Evolutionary conservation across 2,888 invertebrate species (phyloP).

Genomic region (Trilocha varians): DNA sequence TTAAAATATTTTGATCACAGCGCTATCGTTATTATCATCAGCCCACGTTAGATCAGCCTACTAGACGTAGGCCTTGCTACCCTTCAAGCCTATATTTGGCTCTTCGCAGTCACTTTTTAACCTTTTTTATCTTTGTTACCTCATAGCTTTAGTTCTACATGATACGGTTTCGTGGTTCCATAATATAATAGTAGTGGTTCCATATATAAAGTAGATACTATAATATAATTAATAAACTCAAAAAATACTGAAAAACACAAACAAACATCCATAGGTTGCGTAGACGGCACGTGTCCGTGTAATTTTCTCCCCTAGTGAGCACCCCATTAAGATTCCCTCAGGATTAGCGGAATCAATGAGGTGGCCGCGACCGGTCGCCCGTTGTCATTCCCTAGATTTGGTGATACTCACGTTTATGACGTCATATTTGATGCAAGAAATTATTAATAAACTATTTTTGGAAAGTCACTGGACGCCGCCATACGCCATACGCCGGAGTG

Average conservation of each 20-base stretch:
- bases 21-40: too few relatives aligned
- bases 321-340: slow-evolving; percentile 46
- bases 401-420: not conserved
- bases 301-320: slow-evolving; percentile 35
- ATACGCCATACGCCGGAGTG: too few relatives aligned
- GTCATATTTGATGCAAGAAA: not conserved
- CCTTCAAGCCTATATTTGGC: too few relatives aligned
- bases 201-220: slow-evolving; percentile 11
- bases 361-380: slow-evolving; percentile 18
- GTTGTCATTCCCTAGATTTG: slow-evolving; percentile 21
- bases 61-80: too few relatives aligned
- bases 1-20: too few relatives aligned
- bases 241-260: not conserved
- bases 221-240: not conserved
- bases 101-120: too few relatives aligned
- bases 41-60: too few relatives aligned
- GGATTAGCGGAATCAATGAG: slow-evolving; percentile 61
- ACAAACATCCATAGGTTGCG: not conserved
- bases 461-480: too few relatives aligned
- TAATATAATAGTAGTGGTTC: too few relatives aligned
- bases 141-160: too few relatives aligned
- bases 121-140: too few relatives aligned
- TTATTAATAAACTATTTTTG: not conserved
- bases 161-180: too few relatives aligned
- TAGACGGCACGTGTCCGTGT: slow-evolving; percentile 28